Evolutionary conservation across 2,888 invertebrate genomes (phyloP).

Genomic region (Ctenicera cuprea): DNA sequence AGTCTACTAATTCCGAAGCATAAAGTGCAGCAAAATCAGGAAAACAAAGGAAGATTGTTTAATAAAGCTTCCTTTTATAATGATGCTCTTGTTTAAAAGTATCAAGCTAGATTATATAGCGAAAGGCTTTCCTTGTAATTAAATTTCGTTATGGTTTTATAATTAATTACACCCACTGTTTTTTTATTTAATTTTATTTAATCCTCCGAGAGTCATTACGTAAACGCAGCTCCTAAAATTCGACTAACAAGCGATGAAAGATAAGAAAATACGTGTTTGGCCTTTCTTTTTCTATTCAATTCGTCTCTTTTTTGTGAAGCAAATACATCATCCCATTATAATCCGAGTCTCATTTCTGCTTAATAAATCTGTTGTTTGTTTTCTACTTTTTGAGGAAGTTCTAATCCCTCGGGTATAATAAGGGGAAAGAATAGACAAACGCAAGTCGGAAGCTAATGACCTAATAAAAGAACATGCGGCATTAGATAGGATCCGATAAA

Average conservation of each 20-base stretch:
- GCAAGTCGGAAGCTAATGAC: slow-evolving; percentile 5
- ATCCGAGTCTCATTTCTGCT: slow-evolving; percentile 3
- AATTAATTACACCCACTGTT: slow-evolving; percentile 15
- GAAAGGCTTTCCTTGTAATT: slow-evolving; percentile 21
- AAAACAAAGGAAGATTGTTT: slow-evolving; percentile 34
- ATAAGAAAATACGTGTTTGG: slow-evolving; percentile 3
- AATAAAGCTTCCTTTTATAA: slow-evolving; percentile 30
- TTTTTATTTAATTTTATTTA: background rate
- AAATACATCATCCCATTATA: slow-evolving; percentile 25
- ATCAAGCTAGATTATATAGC: slow-evolving; percentile 14
- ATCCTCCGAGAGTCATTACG: background rate
- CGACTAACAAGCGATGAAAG: background rate
- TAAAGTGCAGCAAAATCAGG: slow-evolving; percentile 29
- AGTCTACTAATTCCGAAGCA: slow-evolving; percentile 27
- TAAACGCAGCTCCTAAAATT: slow-evolving; percentile 19
- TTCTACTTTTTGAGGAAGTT: slow-evolving; percentile 1
- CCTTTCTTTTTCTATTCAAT: background rate
- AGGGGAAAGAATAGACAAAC: background rate
- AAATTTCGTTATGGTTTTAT: slow-evolving; percentile 23
- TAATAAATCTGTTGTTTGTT: slow-evolving; percentile 27
- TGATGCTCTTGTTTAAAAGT: slow-evolving; percentile 7
- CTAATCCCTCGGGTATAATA: background rate
- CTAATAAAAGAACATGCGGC: slow-evolving; percentile 8
- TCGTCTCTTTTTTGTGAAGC: background rate
- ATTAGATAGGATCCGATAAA: background rate